Conservation (phyloP, 2,888 invertebrate species). For the Thalpophila matura region DNA sequence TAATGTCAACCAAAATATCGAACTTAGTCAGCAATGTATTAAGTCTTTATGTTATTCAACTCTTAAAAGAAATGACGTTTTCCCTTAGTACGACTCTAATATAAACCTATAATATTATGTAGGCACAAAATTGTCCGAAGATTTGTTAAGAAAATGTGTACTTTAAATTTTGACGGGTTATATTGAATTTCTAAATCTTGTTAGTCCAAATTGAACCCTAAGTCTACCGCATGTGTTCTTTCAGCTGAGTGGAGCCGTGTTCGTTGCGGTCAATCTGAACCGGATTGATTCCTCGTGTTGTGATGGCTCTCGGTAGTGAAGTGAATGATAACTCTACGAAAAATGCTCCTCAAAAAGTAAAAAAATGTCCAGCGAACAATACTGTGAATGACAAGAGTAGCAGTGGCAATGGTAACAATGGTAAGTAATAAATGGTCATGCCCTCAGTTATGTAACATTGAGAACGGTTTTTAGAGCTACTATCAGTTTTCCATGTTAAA, state of each 20-base stretch:
- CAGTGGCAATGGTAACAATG: constrained; percentile 86
- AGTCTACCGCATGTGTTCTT: constrained; percentile 88
- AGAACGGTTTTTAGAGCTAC: constrained; percentile 71
- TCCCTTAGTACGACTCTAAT: constrained; percentile 47
- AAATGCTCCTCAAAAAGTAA: constrained; percentile 88
- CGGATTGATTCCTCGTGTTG: constrained; percentile 90
- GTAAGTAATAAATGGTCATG: constrained; percentile 85
- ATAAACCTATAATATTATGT: constrained; percentile 57
- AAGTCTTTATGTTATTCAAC: not conserved
- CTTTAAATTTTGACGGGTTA: constrained; percentile 63
- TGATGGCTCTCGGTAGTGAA: constrained; percentile 91
- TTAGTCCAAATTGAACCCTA: constrained; percentile 88
- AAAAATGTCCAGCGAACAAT: constrained; percentile 85
- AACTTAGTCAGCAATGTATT: constrained; percentile 29
- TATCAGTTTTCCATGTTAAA: constrained; percentile 62
- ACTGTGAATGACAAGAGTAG: constrained; percentile 84
- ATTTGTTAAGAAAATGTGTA: constrained; percentile 33
- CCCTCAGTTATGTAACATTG: constrained; percentile 89
- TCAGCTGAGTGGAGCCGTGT: constrained; percentile 89
- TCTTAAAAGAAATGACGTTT: not conserved
- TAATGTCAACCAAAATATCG: not conserved
- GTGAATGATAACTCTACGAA: constrained; percentile 89
- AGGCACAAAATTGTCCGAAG: constrained; percentile 24
- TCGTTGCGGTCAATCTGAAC: constrained; percentile 88
- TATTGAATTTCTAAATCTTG: constrained; percentile 61